A percentile compares a stretch with the other conserved stretches of the same genome.
phyloP scores from a whole-genome alignment of 2,888 invertebrate species.

The Neoitamus cyanurus region DNA sequence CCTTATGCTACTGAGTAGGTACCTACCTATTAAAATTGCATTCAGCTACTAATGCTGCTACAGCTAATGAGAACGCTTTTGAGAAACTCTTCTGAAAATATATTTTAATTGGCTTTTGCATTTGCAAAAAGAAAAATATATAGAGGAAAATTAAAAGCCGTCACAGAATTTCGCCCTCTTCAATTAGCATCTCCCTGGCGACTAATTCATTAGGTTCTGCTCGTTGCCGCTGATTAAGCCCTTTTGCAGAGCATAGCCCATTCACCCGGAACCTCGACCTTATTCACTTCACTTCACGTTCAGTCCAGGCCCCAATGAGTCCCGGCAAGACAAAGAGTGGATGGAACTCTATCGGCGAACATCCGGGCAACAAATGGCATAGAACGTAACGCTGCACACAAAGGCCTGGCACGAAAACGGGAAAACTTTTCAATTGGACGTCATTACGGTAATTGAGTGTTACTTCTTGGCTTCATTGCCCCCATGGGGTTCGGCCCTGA shows the following conservation, averaged over 20 bases:
- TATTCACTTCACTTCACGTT: background rate
- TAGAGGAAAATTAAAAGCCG: too few species aligned
- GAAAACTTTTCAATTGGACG: conserved; percentile 17
- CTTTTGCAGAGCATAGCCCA: background rate
- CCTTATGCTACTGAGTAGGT: too few species aligned
- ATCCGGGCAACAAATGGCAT: background rate
- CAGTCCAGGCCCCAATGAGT: background rate
- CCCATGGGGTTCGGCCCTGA: background rate
- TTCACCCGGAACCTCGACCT: background rate
- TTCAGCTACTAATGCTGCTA: too few species aligned
- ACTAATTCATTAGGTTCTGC: background rate
- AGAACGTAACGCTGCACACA: background rate
- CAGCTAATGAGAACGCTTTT: too few species aligned
- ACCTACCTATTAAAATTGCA: too few species aligned
- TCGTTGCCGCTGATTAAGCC: background rate
- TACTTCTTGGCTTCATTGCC: conserved; percentile 10
- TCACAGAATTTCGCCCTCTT: background rate
- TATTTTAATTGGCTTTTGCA: too few species aligned
- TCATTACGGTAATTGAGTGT: conserved; percentile 31
- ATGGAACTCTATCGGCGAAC: background rate
- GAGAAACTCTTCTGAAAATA: too few species aligned
- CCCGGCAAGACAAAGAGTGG: background rate
- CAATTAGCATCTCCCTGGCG: background rate
- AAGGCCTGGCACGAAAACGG: conserved; percentile 7
- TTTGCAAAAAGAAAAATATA: too few species aligned